Evolutionary conservation across 2,113 vertebrate species (phyloP), one percentile per base, ranked within the genome.

Genomic region (Oplegnathus fasciatus): DNA sequence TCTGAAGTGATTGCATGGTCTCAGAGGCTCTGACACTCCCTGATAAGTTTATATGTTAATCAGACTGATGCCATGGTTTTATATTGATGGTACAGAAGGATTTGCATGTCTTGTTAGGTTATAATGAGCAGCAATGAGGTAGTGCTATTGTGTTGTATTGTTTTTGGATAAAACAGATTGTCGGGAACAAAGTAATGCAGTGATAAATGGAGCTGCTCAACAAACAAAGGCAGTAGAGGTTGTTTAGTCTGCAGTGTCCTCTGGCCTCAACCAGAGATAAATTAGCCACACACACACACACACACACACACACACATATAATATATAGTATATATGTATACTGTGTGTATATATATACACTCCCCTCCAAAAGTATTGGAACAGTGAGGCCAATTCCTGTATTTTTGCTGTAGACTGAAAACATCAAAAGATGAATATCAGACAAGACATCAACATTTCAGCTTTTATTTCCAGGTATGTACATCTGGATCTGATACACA

Each of bases 191-290:
- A 8, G 26, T 34, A 64, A 57, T 58, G 60, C 69, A 78, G 54
- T 15, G 42, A 68, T 66, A 42, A 28, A 75, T 82, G 62, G 6
- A 65, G 67, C 68, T 80, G 64, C 67, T 62, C 17, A 50, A 20
- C 54, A 68, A 73, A 77, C 42, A 82, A 83, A 88, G 55, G 67
- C 34, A 71, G 75, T 13, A 69, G 55, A 86, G 80, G 83, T 86
- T 86, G 75, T 85, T 89, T 65, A 85, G 44, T 70, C 85, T 78
- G 88, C 83, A 86, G 78, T 86, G 85, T 89, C 86, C 86, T 88
- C 54, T 80, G 78, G 68, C 54, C 48, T 75, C 26, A 70, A 44
- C 60, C 24, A 60, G 42, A 46, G 17, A 40, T n/a, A 20, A 78
- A 85, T 37, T 37, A 37, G 34, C 34, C 34, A 37, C 34, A 37